These are phyloP conservation scores for Pseudochirops cupreus DNA, from an alignment of 2,797 vertebrate genomes.

Conservation along the genomic window DNA sequence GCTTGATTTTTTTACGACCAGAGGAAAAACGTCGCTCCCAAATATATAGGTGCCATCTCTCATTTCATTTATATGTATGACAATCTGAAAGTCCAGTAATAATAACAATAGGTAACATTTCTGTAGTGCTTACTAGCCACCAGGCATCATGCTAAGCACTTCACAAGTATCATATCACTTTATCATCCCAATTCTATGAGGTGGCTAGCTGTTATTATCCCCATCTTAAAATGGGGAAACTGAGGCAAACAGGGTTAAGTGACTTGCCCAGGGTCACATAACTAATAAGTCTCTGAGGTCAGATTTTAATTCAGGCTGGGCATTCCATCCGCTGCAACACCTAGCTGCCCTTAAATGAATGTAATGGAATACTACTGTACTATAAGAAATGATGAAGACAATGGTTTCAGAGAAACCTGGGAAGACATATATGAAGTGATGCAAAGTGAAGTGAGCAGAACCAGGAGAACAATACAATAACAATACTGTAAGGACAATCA, in stretches of 20 bases:
- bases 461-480: background rate
- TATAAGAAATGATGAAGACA: background rate
- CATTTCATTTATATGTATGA: background rate
- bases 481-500: background rate
- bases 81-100: background rate
- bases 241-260: background rate
- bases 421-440: background rate
- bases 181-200: no score
- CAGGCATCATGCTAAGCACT: background rate
- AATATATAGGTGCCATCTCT: background rate
- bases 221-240: background rate
- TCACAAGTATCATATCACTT: no score
- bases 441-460: background rate
- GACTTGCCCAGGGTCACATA: background rate
- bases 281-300: background rate
- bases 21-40: background rate
- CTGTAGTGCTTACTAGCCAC: background rate
- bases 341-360: background rate
- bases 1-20: background rate
- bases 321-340: background rate
- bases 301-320: background rate
- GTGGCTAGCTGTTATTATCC: no score
- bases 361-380: background rate
- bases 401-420: background rate
- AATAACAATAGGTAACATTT: background rate